A percentile compares a stretch with the other conserved stretches of the same genome.
phyloP scores from a whole-genome alignment of 2,113 vertebrate species.

The Hypanus sabinus region DNA sequence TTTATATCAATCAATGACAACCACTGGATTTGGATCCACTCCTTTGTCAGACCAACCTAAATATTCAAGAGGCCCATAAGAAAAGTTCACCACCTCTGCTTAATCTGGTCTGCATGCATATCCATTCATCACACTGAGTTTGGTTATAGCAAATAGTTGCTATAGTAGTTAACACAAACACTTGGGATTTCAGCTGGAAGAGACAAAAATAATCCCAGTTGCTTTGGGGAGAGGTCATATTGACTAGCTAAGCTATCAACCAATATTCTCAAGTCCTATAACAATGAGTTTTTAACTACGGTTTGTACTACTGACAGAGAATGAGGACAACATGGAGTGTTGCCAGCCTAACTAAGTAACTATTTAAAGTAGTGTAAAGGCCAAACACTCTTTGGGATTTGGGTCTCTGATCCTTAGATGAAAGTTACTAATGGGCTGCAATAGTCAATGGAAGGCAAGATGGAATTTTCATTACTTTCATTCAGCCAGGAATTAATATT shows the following conservation, averaged over 20 bases:
- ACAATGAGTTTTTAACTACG: not conserved
- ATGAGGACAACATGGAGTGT: not conserved
- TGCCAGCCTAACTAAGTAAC: not conserved
- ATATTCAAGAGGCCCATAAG: not conserved
- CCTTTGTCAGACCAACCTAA: not conserved
- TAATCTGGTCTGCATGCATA: not conserved
- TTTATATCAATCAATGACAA: not conserved
- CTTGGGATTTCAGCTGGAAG: not conserved
- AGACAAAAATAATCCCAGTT: not conserved
- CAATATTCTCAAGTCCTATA: not conserved
- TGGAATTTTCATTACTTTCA: not conserved
- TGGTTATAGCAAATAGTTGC: not conserved
- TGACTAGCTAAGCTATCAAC: not conserved
- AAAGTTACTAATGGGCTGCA: not conserved
- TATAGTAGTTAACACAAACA: not conserved
- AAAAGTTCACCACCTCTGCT: not conserved
- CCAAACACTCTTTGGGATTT: not conserved
- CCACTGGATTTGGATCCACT: not conserved
- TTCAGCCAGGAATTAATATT: not conserved
- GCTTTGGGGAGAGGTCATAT: not conserved
- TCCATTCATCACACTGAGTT: not conserved
- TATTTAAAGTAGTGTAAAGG: no score
- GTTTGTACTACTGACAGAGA: no score
- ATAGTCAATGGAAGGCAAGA: not conserved
- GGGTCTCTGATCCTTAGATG: not conserved